phyloP scores from a whole-genome alignment of 2,113 vertebrate genomes.

The Triplophysa tibetana region DNA sequence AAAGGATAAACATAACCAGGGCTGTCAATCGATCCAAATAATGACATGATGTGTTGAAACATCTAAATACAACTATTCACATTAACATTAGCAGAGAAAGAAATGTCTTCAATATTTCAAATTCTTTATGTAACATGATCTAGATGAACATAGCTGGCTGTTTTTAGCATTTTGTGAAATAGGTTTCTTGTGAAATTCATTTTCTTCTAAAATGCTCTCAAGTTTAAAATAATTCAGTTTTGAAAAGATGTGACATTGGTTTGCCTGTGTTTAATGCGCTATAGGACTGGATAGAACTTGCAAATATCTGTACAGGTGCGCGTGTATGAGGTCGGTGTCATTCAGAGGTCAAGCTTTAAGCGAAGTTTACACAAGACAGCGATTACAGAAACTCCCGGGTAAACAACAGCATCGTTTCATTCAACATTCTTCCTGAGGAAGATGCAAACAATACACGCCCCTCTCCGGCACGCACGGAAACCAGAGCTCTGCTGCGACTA shows the following conservation, averaged over 20 bases:
- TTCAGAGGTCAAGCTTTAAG: slow-evolving; percentile 16
- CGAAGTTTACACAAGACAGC: neutral
- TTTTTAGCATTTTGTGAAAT: too few species aligned
- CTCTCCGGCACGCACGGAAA: slow-evolving; percentile 24
- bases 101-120: too few species aligned
- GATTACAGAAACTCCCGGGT: neutral
- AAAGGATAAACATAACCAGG: slow-evolving; percentile 31
- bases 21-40: too few species aligned
- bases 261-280: neutral
- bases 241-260: too few species aligned
- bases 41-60: too few species aligned
- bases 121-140: too few species aligned
- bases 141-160: too few species aligned
- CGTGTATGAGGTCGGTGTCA: neutral
- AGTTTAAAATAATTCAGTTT: too few species aligned
- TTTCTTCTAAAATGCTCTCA: too few species aligned
- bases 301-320: neutral
- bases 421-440: slow-evolving; percentile 78
- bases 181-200: too few species aligned
- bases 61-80: too few species aligned
- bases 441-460: slow-evolving; percentile 60
- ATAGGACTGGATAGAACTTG: neutral
- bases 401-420: slow-evolving; percentile 52
- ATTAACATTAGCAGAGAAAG: too few species aligned
- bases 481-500: slow-evolving; percentile 15